Conservation (phyloP, 1,140 invertebrate genomes). For the Forficula auricularia region DNA sequence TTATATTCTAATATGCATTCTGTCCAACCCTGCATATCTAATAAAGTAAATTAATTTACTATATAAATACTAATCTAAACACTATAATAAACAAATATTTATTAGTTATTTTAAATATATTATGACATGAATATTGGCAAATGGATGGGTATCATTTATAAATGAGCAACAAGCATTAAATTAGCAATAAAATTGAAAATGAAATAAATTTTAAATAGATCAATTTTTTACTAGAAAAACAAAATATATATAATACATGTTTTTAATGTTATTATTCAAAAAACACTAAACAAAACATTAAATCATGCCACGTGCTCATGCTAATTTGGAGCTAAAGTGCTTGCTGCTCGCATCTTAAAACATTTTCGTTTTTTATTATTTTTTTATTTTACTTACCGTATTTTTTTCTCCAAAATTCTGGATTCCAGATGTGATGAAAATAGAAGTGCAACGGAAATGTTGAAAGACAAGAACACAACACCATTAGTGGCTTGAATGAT, state of each 20-base stretch:
- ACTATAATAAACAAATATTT: too few species aligned
- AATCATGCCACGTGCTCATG: not conserved
- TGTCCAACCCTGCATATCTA: too few species aligned
- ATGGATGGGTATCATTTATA: too few species aligned
- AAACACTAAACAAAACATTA: not conserved
- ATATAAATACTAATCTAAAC: too few species aligned
- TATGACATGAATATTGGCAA: too few species aligned
- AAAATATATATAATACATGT: constrained; percentile 6
- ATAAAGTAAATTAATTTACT: too few species aligned
- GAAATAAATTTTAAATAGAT: constrained; percentile 5
- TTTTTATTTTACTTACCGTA: constrained; percentile 40
- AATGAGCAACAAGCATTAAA: too few species aligned
- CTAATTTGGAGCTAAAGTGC: not conserved
- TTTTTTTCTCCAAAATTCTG: constrained; percentile 63
- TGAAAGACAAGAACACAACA: constrained; percentile 8
- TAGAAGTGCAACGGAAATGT: constrained; percentile 15
- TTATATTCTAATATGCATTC: too few species aligned
- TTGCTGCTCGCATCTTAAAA: not conserved
- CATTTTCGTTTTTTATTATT: too few species aligned
- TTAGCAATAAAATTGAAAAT: too few species aligned
- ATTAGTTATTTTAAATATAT: too few species aligned
- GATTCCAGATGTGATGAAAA: constrained; percentile 14
- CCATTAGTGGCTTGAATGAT: constrained; percentile 24
- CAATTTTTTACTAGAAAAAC: too few species aligned
- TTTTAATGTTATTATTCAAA: not conserved